Evolutionary conservation across 2,888 invertebrate species (phyloP).

Genomic region (Apomyelois bistriatella): DNA sequence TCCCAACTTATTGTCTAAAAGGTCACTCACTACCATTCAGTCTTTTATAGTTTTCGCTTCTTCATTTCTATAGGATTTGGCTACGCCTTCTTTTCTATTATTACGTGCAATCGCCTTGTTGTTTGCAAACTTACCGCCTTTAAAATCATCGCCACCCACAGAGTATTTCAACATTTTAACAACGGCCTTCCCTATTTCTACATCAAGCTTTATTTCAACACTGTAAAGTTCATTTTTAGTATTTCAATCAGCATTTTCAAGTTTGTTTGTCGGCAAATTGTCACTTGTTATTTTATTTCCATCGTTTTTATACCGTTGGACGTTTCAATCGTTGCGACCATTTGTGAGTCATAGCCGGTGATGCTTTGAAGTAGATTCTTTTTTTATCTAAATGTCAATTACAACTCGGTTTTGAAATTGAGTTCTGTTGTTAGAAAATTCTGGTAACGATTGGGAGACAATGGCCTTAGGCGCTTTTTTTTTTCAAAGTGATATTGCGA

Average conservation of each 20-base stretch:
- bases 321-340: conserved; percentile 43
- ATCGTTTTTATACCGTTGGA: conserved; percentile 52
- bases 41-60: conserved; percentile 43
- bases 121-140: conserved; percentile 73
- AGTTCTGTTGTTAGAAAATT: conserved; percentile 32
- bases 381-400: conserved; percentile 47
- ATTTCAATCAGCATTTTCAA: conserved; percentile 15
- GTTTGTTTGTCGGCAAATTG: conserved; percentile 38
- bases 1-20: conserved; percentile 58
- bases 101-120: conserved; percentile 43
- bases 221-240: conserved; percentile 26
- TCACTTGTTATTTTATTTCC: conserved; percentile 48
- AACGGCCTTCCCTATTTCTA: neutral
- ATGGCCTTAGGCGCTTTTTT: conserved; percentile 37
- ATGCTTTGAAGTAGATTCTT: conserved; percentile 55
- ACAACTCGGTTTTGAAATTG: conserved; percentile 38
- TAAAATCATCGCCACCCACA: conserved; percentile 59
- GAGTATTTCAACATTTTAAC: conserved; percentile 26
- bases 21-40: conserved; percentile 62
- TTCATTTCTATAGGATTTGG: conserved; percentile 49
- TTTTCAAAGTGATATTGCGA: neutral
- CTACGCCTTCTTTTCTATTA: conserved; percentile 54
- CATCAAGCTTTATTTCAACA: conserved; percentile 12
- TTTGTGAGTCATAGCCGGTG: conserved; percentile 58
- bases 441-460: conserved; percentile 42